Base-by-base conservation (phyloP, 1,140 invertebrate genomes). In the Rhizoglyphus robini region DNA sequence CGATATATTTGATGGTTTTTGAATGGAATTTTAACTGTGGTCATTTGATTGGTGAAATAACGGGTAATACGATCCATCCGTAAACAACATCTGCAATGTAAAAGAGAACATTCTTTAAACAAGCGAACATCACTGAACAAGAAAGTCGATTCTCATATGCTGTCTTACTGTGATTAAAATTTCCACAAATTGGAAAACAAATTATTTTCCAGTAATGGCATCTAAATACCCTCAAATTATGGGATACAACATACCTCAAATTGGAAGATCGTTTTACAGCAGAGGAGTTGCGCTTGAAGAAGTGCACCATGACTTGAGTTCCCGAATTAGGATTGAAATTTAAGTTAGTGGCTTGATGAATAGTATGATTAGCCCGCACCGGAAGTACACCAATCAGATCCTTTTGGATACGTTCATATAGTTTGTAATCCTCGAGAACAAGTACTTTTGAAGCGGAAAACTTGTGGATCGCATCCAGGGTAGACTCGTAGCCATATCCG, bases 361-460 rank as follows among this genome's bases (percentile, higher is more conserved):
- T 8, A 32, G 8, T 18, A 41, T 8, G 18, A 8, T 18, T 8
- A 11, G 8, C 36, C 18, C 18, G 36, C 36, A 8, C 36, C 8
- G 36, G 36, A 18, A 11, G 18, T 11, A 41, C 8, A 54, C 51
- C 51, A 54, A 54, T 8, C 15, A 54, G 8, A 32, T 54, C 51
- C 20, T 54, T 54, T 11, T 54, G 51, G 23, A 54, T 54, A 23
- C 51, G 51, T 54, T 54, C 51, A 20, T 8, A 54, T 27, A 54
- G 23, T 25, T 23, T 8, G 23, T 54, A 54, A 32, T 54, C 51
- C 8, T 23, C 51, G 8, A 54, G 51, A 25, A 54, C 51, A 25
- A 54, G 5, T 11, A 54, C 51, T 11, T 8, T 32, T 54, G 8
- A 5, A 54, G 23, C 51, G 15, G 23, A 25, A 54, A 54, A 54